Conservation (phyloP, 2,888 invertebrate genomes). For the Pollenia griseotomentosa region DNA sequence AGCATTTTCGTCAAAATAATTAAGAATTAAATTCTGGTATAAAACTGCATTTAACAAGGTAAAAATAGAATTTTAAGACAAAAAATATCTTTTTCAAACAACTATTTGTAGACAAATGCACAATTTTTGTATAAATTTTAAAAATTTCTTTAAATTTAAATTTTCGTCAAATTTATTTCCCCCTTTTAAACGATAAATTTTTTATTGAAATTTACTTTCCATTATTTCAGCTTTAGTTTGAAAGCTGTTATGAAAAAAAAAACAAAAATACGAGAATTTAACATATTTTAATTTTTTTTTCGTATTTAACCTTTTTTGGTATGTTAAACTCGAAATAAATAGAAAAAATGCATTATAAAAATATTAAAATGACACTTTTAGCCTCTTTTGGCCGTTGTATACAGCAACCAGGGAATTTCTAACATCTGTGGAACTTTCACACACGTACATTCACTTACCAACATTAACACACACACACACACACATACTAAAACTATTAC, state of each 20-base stretch:
- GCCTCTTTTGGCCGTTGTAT: constrained; percentile 56
- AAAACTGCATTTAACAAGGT: too few species aligned
- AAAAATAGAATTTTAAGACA: too few species aligned
- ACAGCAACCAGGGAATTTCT: constrained; percentile 49
- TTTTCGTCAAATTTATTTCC: background rate
- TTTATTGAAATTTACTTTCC: constrained; percentile 45
- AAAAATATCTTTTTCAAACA: too few species aligned
- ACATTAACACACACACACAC: constrained; percentile 3
- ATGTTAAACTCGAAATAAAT: constrained; percentile 41
- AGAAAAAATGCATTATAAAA: constrained; percentile 43
- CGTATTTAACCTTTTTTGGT: constrained; percentile 56
- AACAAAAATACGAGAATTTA: constrained; percentile 25
- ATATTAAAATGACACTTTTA: constrained; percentile 69
- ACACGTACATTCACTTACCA: constrained; percentile 19
- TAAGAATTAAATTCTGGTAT: too few species aligned
- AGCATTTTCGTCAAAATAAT: too few species aligned
- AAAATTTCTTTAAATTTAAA: background rate
- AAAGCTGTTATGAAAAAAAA: background rate
- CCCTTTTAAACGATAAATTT: background rate
- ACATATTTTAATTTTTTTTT: constrained; percentile 51
- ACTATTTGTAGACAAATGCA: too few species aligned
- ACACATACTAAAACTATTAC: background rate
- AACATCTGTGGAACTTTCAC: constrained; percentile 61
- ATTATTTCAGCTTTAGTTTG: constrained; percentile 13
- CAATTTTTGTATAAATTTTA: too few species aligned